Evolutionary conservation across 2,888 invertebrate genomes (phyloP), one percentile per base, ranked within the genome.

Genomic region (Trachelus tabidus): DNA sequence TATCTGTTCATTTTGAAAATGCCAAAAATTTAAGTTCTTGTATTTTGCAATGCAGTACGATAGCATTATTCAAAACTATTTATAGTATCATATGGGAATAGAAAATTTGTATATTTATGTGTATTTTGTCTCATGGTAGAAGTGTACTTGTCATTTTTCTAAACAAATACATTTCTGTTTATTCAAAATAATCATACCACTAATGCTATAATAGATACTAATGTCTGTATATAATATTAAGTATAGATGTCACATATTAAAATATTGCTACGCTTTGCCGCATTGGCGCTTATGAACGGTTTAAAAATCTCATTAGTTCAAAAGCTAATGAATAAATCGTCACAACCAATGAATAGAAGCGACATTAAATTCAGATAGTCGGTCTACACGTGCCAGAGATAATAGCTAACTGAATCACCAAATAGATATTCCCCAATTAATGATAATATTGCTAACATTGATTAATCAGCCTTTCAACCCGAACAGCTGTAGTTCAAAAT

Each of bases 171-270:
- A 23, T 56, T 56, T 56, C 56, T 56, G 56, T 56, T 56, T 23
- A 56, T 56, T 56, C 56, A 23, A 56, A 9, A 56, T 56, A 56
- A 56, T 56, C 6, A 23, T 56, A 56, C 2, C 56, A 9, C 23
- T 56, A 56, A 56, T 23, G n/a, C n/a, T n/a, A 56, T 56, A 56
- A 2, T 56, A 56, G 9, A 56, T 56, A 56, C 23, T 56, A 56
- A 56, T 56, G 71, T 34, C 68, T 56, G 31, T 74, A 69, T 73
- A 68, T 77, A 77, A 73, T 77, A 30, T 77, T 79, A 77, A 74
- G 77, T 79, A 79, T 75, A 31, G 6, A 23, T 34, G 40, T 34
- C 30, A 73, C 15, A 35, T 73, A 76, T 56, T 30, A 56, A n/a
- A 34, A 34, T 79, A 76, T 74, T 34, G 68, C 69, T 73, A 76